Percentiles rank a stretch among this genome's conserved stretches.
phyloP scores from a whole-genome alignment of 2,888 invertebrate genomes.

The Nemoura dubitans region DNA sequence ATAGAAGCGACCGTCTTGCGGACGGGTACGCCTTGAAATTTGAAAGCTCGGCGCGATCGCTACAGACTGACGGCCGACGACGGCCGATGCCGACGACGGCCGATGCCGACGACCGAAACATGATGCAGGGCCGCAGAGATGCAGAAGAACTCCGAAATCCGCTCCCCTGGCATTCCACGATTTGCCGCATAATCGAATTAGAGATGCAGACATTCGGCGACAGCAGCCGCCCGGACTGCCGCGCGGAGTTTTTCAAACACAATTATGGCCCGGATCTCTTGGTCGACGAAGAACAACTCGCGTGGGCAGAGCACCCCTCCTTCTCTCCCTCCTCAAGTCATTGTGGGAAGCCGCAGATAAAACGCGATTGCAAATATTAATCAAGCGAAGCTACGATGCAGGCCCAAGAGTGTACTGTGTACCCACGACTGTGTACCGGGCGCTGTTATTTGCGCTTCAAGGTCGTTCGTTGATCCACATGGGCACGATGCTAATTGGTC shows the following conservation, averaged over 20 bases:
- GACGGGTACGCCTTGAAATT: background rate
- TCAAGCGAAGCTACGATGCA: background rate
- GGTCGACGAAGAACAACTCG: background rate
- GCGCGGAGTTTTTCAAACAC: background rate
- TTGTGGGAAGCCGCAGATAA: background rate
- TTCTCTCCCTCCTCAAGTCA: no score
- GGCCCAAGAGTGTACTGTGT: no score
- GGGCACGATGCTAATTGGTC: background rate
- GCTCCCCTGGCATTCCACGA: background rate
- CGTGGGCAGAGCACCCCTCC: no score
- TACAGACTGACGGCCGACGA: no score
- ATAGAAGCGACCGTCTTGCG: no score
- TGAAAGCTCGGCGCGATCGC: background rate
- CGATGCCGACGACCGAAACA: no score
- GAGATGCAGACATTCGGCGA: background rate
- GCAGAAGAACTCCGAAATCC: background rate
- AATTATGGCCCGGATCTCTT: background rate
- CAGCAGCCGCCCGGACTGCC: no score
- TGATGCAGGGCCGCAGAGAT: background rate
- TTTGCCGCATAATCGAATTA: background rate
- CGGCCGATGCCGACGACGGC: no score
- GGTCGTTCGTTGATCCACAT: constrained; percentile 30
- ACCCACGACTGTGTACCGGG: no score
- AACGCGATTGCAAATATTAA: background rate
- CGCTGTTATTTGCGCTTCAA: constrained; percentile 23